Conservation (phyloP, 2,113 vertebrate genomes). For the Poeciliopsis retropinna region DNA sequence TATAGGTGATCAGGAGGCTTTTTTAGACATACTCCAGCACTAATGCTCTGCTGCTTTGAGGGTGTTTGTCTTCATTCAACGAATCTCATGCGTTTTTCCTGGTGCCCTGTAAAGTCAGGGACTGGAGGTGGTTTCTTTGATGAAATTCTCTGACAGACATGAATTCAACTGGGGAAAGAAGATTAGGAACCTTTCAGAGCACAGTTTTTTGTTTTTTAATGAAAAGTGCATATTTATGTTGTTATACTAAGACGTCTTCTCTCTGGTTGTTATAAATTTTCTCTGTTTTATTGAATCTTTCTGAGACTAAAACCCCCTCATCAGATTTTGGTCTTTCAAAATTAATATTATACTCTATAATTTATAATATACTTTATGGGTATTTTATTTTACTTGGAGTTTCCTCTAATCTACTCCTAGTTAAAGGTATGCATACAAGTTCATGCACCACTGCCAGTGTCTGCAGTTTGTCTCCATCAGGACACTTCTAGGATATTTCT, state of each 20-base stretch:
- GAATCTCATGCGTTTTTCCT: not conserved
- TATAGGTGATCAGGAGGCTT: not conserved
- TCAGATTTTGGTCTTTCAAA: not conserved
- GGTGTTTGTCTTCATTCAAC: conserved; percentile 23
- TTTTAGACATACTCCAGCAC: conserved; percentile 1
- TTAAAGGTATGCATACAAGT: too few relatives aligned
- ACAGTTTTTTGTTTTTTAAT: not conserved
- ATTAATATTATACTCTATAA: not conserved
- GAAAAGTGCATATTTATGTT: not conserved
- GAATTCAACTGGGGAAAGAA: not conserved
- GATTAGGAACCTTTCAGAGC: not conserved
- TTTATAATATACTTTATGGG: too few relatives aligned
- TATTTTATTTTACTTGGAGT: too few relatives aligned
- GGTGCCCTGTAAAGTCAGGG: conserved; percentile 6
- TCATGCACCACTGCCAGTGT: too few relatives aligned
- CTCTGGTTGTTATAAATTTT: not conserved
- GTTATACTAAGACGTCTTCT: not conserved
- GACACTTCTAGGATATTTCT: too few relatives aligned
- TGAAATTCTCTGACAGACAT: not conserved
- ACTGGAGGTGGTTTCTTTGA: conserved; percentile 18
- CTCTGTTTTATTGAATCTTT: not conserved
- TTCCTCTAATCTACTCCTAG: not conserved
- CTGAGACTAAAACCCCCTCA: not conserved
- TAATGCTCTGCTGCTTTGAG: not conserved
- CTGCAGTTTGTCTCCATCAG: too few relatives aligned